A percentile compares a stretch with the other conserved stretches of the same genome.
Evolutionary conservation across 2,797 vertebrate species (phyloP).

Genomic region (Intellagama lesueurii): DNA sequence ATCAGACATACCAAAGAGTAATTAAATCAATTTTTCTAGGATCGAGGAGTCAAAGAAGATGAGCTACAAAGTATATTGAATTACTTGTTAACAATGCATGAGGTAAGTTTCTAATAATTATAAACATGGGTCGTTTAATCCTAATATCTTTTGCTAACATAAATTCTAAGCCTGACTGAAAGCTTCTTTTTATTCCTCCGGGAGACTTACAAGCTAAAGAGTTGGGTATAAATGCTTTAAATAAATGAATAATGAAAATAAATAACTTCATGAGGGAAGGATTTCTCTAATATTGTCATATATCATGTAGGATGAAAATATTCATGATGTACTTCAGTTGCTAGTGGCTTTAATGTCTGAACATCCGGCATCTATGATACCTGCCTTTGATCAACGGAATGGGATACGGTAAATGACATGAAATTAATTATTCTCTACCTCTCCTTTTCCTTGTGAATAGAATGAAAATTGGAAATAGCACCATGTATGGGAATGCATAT

Average conservation of each 20-base stretch:
- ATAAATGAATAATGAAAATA: conserved; percentile 19
- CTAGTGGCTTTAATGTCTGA: conserved; percentile 98
- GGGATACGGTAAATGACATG: conserved; percentile 90
- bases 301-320: conserved; percentile 94
- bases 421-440: conserved; percentile 30
- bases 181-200: neutral
- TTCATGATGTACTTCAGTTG: conserved; percentile 97
- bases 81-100: conserved; percentile 97
- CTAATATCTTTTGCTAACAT: neutral
- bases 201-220: neutral
- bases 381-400: conserved; percentile 98
- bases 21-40: conserved; percentile 77
- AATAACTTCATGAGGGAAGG: conserved; percentile 42
- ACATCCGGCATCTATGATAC: conserved; percentile 99
- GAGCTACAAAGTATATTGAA: conserved; percentile 99
- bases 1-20: conserved; percentile 41
- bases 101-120: conserved; percentile 82
- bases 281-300: conserved; percentile 59
- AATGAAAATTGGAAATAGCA: conserved; percentile 19
- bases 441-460: conserved; percentile 24
- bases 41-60: conserved; percentile 98
- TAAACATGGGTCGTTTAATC: conserved; percentile 14
- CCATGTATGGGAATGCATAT: neutral
- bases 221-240: neutral
- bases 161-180: neutral